Evolutionary conservation across 2,113 vertebrate species (phyloP), one percentile per base, ranked within the genome.

Genomic region (Xiphias gladius): DNA sequence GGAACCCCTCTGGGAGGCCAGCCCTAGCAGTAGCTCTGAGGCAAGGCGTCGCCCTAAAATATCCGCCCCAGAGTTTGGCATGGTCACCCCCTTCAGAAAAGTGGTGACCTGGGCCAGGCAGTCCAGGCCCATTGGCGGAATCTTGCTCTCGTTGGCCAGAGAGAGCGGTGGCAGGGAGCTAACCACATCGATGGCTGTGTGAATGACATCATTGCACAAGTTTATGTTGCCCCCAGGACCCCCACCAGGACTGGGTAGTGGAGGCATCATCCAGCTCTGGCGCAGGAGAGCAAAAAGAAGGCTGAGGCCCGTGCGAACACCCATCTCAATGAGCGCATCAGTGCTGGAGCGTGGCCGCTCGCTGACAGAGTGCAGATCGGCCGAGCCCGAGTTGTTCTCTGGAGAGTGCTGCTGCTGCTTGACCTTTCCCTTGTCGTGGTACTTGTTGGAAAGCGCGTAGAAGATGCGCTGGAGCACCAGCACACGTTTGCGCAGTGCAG

Each of bases 401-500:
- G 97, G 96, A 0, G 97, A 98, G 88, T 98, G 97, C 90, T 98
- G 98, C 84, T 98, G 98, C 87, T 99, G 98, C 81, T 99, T 99
- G 30, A 97, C 96, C 91, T 98, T 98, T 5, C 98, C 98, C 88
- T 97, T 98, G 86, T 99, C 98, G 0, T 99, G 98, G 79, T 99
- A 99, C 87, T 99, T 99, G 93, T 97, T 99, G 84, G 98, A 99
- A 75, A 99, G 97, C 43, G 98, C 98, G 77, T 99, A 99, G 91
- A 99, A 99, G 90, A 99, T 95, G 50, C 98, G 96, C 81, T 99
- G 98, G 9, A 99, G 95, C 62, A 99, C 97, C 73, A 99, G 96
- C 64, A 99, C 94, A 7, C 98, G 96, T 83, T 98, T 97, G 52
- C 98, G 95, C 78, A 99, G 95, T 0, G 98, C 97, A 0, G 97